Conservation (phyloP, 2,888 invertebrate genomes). For the Heterodera filipjevi region DNA sequence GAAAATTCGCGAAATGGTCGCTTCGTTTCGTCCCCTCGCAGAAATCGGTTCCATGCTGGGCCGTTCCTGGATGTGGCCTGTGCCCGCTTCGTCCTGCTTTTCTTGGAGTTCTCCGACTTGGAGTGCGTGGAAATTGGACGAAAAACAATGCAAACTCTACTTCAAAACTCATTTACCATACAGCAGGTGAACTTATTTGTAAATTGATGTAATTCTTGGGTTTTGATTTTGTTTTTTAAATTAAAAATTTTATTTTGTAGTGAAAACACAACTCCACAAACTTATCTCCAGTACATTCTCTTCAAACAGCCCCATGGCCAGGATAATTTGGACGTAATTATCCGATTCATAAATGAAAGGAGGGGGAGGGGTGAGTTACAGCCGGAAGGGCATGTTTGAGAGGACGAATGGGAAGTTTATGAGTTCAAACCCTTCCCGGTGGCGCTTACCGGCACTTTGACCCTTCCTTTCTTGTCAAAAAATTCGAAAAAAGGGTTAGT, state of each 20-base stretch:
- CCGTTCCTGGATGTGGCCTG: slow-evolving; percentile 46
- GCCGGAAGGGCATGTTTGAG: too few relatives aligned
- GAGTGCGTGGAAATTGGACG: slow-evolving; percentile 37
- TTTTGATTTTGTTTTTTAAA: too few relatives aligned
- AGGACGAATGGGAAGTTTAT: too few relatives aligned
- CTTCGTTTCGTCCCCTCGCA: slow-evolving; percentile 49
- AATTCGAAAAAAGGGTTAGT: too few relatives aligned
- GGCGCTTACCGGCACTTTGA: too few relatives aligned
- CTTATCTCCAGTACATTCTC: slow-evolving; percentile 54
- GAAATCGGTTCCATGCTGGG: slow-evolving; percentile 45
- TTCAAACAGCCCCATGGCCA: slow-evolving; percentile 58
- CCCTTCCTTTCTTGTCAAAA: too few relatives aligned
- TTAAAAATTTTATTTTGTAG: background rate
- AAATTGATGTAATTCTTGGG: background rate
- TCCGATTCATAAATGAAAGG: too few relatives aligned
- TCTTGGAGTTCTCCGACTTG: slow-evolving; percentile 39
- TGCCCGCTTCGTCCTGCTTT: slow-evolving; percentile 39
- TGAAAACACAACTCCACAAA: slow-evolving; percentile 41
- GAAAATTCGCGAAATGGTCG: slow-evolving; percentile 44
- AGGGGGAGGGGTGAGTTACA: too few relatives aligned
- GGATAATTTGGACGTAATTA: slow-evolving; percentile 44
- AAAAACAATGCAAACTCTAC: slow-evolving; percentile 32
- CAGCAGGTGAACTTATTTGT: slow-evolving; percentile 18
- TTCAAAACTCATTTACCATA: slow-evolving; percentile 48
- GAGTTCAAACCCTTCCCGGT: too few relatives aligned